Percentiles rank a stretch among this genome's conserved stretches.
These are phyloP conservation scores for Panagrolaimus sp. DNA, from an alignment of 1,140 invertebrate species.

Conservation along the genomic window DNA sequence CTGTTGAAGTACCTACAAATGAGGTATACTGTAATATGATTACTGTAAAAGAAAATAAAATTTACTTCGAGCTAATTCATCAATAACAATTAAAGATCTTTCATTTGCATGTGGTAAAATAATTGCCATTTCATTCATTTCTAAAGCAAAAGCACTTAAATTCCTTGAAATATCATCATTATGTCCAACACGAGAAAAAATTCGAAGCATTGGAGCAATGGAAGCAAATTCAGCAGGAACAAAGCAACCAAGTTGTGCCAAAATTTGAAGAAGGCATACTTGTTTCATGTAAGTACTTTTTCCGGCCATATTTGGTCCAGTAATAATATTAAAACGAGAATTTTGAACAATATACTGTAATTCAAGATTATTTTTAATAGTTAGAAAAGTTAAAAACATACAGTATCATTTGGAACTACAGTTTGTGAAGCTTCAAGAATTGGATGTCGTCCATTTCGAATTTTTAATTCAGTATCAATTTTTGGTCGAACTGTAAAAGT, in stretches of 20 bases:
- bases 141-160: conserved; percentile 76
- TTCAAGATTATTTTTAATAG: background rate
- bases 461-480: conserved; percentile 30
- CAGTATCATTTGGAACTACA: conserved; percentile 42
- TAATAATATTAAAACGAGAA: conserved; percentile 42
- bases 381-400: conserved; percentile 23
- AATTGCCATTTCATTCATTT: conserved; percentile 61
- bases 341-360: conserved; percentile 29
- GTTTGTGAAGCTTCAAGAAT: conserved; percentile 26
- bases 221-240: conserved; percentile 70
- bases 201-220: conserved; percentile 68
- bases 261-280: conserved; percentile 78
- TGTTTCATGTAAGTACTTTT: conserved; percentile 87
- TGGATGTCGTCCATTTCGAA: conserved; percentile 38
- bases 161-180: conserved; percentile 77
- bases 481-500: conserved; percentile 30
- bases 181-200: conserved; percentile 76
- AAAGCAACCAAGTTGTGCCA: conserved; percentile 79
- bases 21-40: background rate
- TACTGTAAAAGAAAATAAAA: background rate
- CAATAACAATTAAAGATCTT: conserved; percentile 43
- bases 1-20: conserved; percentile 44
- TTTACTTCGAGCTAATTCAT: conserved; percentile 48
- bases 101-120: conserved; percentile 43
- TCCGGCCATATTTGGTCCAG: conserved; percentile 66